phyloP scores from a whole-genome alignment of 2,888 invertebrate species.

The Scotopteryx bipunctaria region DNA sequence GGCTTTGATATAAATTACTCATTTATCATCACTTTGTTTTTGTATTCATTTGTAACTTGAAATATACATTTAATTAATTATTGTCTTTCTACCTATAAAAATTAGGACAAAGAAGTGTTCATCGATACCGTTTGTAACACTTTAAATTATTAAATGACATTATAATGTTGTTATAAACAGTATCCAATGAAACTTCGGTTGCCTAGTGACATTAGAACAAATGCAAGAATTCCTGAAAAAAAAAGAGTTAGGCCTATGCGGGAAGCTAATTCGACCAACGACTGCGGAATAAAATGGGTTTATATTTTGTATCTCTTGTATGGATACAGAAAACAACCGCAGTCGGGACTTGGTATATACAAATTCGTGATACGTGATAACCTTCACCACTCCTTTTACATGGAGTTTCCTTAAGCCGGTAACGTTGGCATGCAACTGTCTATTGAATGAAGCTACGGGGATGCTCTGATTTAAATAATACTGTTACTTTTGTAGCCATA shows the following conservation, averaged over 20 bases:
- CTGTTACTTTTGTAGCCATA: background rate
- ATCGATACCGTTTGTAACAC: slow-evolving; percentile 5
- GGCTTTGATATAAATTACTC: slow-evolving; percentile 7
- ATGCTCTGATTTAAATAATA: background rate
- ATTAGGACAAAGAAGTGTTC: background rate
- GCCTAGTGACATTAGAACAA: background rate
- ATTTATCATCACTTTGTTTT: slow-evolving; percentile 4
- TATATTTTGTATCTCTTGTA: no score
- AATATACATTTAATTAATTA: background rate
- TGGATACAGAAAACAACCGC: background rate
- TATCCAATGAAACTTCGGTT: slow-evolving; percentile 1
- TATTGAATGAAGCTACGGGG: slow-evolving; percentile 8
- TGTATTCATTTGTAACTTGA: background rate
- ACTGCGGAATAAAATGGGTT: background rate
- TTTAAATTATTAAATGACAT: no score
- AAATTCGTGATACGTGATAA: background rate
- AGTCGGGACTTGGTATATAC: slow-evolving; percentile 9
- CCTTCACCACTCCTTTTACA: background rate
- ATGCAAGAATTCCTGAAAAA: slow-evolving; percentile 14
- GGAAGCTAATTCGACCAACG: background rate
- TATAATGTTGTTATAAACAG: no score
- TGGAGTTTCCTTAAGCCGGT: background rate
- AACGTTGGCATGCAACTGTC: slow-evolving; percentile 13
- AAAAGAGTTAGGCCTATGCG: slow-evolving; percentile 7
- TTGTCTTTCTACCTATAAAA: background rate